A percentile compares a stretch with the other conserved stretches of the same genome.
phyloP scores from a whole-genome alignment of 2,888 invertebrate species.

The Hirtodrosophila alboralis region DNA sequence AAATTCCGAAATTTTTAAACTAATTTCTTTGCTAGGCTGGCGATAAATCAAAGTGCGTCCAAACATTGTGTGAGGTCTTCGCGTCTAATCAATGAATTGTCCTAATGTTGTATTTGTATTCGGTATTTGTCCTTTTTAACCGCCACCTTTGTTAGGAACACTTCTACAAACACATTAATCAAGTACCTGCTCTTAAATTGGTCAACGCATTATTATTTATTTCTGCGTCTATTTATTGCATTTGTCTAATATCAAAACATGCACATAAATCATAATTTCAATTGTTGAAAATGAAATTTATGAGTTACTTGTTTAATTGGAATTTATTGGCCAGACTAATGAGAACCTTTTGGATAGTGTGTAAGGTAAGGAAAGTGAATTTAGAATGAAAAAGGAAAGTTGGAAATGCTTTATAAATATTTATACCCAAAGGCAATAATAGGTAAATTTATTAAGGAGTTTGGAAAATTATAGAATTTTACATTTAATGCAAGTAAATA shows the following conservation, averaged over 20 bases:
- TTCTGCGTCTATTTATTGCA: constrained; percentile 39
- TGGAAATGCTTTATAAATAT: no score
- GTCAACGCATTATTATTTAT: constrained; percentile 47
- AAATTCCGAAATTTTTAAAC: constrained; percentile 48
- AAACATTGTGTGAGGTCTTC: constrained; percentile 60
- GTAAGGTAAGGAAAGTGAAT: neutral
- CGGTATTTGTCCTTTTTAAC: constrained; percentile 38
- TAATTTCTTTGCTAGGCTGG: constrained; percentile 46
- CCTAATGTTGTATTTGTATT: constrained; percentile 6
- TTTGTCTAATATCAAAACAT: constrained; percentile 55
- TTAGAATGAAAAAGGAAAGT: no score
- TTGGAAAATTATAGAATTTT: no score
- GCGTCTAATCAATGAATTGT: constrained; percentile 60
- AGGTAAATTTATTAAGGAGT: no score
- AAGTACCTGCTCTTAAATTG: constrained; percentile 43
- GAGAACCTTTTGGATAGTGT: constrained; percentile 26
- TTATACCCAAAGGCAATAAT: no score
- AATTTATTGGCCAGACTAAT: constrained; percentile 29
- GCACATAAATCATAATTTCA: constrained; percentile 68
- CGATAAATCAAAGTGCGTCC: constrained; percentile 64
- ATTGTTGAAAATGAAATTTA: constrained; percentile 46
- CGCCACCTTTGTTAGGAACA: constrained; percentile 35
- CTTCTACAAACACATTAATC: constrained; percentile 42
- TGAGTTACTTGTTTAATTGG: constrained; percentile 27
- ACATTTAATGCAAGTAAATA: no score